phyloP scores from a whole-genome alignment of 2,888 invertebrate species.

The Pseudanteris insignis region DNA sequence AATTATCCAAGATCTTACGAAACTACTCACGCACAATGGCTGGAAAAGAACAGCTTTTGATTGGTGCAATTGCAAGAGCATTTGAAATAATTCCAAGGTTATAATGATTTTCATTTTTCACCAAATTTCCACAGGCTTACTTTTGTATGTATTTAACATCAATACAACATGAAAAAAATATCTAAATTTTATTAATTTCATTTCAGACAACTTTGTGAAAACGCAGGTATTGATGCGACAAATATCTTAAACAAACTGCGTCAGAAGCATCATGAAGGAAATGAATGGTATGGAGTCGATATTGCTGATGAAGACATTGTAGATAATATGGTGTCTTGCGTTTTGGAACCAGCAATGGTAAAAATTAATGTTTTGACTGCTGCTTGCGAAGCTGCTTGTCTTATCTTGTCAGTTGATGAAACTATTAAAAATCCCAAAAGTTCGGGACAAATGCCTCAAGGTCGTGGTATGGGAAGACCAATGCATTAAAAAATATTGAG shows the following conservation, averaged over 20 bases:
- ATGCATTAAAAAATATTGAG: slow-evolving; percentile 68
- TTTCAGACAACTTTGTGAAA: slow-evolving; percentile 91
- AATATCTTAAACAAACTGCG: slow-evolving; percentile 96
- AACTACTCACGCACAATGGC: slow-evolving; percentile 90
- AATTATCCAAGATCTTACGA: slow-evolving; percentile 88
- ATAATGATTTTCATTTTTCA: no score
- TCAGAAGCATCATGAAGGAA: slow-evolving; percentile 93
- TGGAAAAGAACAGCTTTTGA: slow-evolving; percentile 94
- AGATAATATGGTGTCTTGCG: slow-evolving; percentile 92
- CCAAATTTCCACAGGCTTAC: no score
- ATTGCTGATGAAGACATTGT: slow-evolving; percentile 92
- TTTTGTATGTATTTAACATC: no score
- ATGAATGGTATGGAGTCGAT: slow-evolving; percentile 94
- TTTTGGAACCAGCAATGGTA: slow-evolving; percentile 98
- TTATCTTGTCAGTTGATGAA: slow-evolving; percentile 97
- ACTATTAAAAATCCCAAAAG: slow-evolving; percentile 93
- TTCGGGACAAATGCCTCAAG: slow-evolving; percentile 63
- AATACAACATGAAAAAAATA: no score
- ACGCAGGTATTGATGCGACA: slow-evolving; percentile 98
- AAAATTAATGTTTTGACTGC: slow-evolving; percentile 97
- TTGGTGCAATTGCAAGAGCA: slow-evolving; percentile 92
- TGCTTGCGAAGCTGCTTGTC: slow-evolving; percentile 94
- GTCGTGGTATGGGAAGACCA: slow-evolving; percentile 73
- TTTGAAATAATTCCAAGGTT: slow-evolving; percentile 90
- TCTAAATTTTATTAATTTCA: no score